These are phyloP conservation scores for Channallabes apus DNA, from an alignment of 2,797 vertebrate species.

Conservation along the genomic window DNA sequence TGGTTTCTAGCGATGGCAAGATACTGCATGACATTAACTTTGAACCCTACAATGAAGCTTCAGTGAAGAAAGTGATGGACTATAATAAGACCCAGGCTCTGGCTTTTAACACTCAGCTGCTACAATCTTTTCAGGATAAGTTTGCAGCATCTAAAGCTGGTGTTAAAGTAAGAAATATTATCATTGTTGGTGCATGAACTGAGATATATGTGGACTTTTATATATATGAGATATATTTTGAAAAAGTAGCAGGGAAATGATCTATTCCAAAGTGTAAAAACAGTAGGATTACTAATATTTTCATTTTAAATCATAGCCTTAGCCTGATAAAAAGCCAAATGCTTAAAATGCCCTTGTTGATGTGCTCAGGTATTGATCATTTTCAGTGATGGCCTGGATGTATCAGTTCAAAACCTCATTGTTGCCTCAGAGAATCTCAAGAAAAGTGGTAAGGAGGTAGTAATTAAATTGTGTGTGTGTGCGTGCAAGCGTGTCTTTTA, in stretches of 20 bases:
- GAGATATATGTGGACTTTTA: not conserved
- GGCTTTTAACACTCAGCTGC: conserved; percentile 71
- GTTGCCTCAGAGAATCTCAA: conserved; percentile 67
- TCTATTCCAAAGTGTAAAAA: not conserved
- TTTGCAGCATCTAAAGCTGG: conserved; percentile 66
- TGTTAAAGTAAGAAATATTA: conserved; percentile 77
- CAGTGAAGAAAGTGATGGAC: conserved; percentile 74
- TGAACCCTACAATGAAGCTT: conserved; percentile 65
- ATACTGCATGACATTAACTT: conserved; percentile 73
- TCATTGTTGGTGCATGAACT: not conserved
- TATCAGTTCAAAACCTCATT: conserved; percentile 71
- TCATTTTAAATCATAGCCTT: not conserved
- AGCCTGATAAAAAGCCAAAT: not conserved
- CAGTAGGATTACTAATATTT: not conserved
- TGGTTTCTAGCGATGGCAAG: conserved; percentile 58
- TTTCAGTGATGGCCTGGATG: conserved; percentile 86
- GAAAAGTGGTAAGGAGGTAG: conserved; percentile 61
- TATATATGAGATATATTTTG: not conserved
- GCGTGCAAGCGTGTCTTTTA: not conserved
- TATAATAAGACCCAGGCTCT: conserved; percentile 57
- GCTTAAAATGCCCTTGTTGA: not conserved
- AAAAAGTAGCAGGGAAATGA: not conserved
- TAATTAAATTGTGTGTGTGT: not conserved
- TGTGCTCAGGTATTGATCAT: conserved; percentile 79
- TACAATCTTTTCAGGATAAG: conserved; percentile 73